Evolutionary conservation across 1,140 invertebrate species (phyloP), one percentile per base, ranked within the genome.

Genomic region (Cherax quadricarinatus): DNA sequence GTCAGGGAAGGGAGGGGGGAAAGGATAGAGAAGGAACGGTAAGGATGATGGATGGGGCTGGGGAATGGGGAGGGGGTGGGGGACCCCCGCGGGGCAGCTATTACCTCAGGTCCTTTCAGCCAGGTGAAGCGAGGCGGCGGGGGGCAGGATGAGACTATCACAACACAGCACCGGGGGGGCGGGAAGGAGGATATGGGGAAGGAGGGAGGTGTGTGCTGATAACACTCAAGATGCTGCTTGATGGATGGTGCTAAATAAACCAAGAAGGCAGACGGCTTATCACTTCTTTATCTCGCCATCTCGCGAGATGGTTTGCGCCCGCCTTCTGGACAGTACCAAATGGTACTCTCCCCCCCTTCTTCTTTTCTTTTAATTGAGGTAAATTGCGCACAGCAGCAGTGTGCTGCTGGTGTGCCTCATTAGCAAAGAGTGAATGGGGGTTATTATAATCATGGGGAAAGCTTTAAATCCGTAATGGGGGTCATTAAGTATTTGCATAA

Each of bases 231-330:
- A 73, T 57, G 14, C 9, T 10, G 24, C 41, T 84, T 91, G 90
- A 91, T 91, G 90, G 90, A 91, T 91, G 90, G 75, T 16, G 57
- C 79, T 86, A 86, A 86, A 91, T 91, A 91, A 91, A 86, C 73
- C 60, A 53, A 85, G 85, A 86, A 53, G 87, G 84, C 86, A 91
- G 60, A 60, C 79, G 57, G 83, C 66, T 82, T 60, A 81, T 24
- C 41, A n/a, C 82, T 18, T 18, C 18, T 66, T 79, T 85, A 84
- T 90, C 88, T 79, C n/a, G 4, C 70, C 24, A 85, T 90, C 88
- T 90, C 79, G 9, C 51, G 53, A 62, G 14, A 53, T 57, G 53
- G 53, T 57, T 10, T 9, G 53, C 53, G 53, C 9, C 0, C 53
- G 53, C 53, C 1, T 14, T 57, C 53, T 57, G 1, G 53, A 10